Percentiles rank a stretch among this genome's conserved stretches.
These are phyloP conservation scores for Leucania comma DNA, from an alignment of 2,888 invertebrate genomes.

Conservation along the genomic window DNA sequence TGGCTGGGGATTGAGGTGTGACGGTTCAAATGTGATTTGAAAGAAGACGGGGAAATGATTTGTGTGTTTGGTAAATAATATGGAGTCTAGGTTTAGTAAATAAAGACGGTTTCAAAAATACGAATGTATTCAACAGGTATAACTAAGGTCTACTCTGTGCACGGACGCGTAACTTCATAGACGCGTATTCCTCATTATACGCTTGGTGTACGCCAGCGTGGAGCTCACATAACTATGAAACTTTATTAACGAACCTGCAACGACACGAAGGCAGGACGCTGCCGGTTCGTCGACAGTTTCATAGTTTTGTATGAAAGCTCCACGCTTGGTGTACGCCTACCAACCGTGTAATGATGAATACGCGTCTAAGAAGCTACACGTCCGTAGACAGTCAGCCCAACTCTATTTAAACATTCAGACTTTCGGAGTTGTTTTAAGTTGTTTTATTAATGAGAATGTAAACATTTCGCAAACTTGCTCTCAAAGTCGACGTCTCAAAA, in stretches of 20 bases:
- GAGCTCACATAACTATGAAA: too few species aligned
- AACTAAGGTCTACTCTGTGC: background rate
- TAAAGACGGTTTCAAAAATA: background rate
- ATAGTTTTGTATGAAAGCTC: too few species aligned
- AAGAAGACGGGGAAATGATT: conserved; percentile 17
- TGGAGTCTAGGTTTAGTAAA: background rate
- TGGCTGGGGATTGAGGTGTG: conserved; percentile 17
- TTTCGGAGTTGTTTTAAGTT: conserved; percentile 10
- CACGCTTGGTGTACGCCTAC: too few species aligned
- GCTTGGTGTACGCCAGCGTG: too few species aligned
- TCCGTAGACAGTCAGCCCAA: background rate
- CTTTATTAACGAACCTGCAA: too few species aligned
- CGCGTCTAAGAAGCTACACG: too few species aligned
- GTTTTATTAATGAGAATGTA: conserved; percentile 43
- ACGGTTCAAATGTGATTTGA: conserved; percentile 45
- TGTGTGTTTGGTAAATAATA: conserved; percentile 12
- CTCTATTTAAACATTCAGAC: background rate
- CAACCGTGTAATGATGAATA: too few species aligned
- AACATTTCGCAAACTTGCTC: conserved; percentile 33
- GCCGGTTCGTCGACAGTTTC: too few species aligned
- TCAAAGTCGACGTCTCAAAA: conserved; percentile 33
- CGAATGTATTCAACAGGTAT: conserved; percentile 6
- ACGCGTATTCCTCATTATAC: too few species aligned
- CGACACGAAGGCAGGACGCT: too few species aligned
- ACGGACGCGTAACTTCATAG: too few species aligned